Percentiles rank a stretch among this genome's conserved stretches.
Conservation (phyloP, 2,888 invertebrate species). For the Philonicus albiceps region DNA sequence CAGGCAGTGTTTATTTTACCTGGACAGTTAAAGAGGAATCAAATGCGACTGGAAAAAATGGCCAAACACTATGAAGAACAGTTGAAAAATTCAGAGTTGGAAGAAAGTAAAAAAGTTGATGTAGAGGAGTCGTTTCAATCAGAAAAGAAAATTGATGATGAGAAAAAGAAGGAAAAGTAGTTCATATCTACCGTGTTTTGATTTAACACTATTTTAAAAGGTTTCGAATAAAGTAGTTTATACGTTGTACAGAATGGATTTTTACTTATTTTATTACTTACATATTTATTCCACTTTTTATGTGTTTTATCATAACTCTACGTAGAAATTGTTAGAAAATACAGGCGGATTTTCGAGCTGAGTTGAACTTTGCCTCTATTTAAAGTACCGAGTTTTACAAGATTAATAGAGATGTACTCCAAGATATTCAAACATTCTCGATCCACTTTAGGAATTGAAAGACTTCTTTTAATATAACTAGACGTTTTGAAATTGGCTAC, state of each 20-base stretch:
- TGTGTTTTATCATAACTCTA: too few relatives aligned
- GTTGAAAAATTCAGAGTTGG: not conserved
- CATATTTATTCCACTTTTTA: too few relatives aligned
- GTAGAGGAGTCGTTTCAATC: too few relatives aligned
- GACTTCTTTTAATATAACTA: too few relatives aligned
- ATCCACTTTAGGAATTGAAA: too few relatives aligned
- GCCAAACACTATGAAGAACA: conserved; percentile 6
- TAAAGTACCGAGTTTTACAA: too few relatives aligned
- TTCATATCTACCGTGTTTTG: not conserved
- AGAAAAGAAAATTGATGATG: not conserved
- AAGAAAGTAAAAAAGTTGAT: not conserved
- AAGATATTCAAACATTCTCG: too few relatives aligned
- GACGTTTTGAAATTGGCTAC: too few relatives aligned
- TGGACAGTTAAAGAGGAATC: not conserved
- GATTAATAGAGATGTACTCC: too few relatives aligned
- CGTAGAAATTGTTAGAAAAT: too few relatives aligned
- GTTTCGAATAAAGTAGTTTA: not conserved
- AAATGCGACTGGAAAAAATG: not conserved
- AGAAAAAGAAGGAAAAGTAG: not conserved
- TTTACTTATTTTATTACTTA: not conserved
- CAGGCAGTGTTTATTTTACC: not conserved
- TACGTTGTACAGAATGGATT: not conserved
- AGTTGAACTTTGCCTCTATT: too few relatives aligned
- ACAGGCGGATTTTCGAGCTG: too few relatives aligned
- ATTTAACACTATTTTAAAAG: not conserved